phyloP scores from a whole-genome alignment of 2,888 invertebrate species.

The Dryococelus australis region DNA sequence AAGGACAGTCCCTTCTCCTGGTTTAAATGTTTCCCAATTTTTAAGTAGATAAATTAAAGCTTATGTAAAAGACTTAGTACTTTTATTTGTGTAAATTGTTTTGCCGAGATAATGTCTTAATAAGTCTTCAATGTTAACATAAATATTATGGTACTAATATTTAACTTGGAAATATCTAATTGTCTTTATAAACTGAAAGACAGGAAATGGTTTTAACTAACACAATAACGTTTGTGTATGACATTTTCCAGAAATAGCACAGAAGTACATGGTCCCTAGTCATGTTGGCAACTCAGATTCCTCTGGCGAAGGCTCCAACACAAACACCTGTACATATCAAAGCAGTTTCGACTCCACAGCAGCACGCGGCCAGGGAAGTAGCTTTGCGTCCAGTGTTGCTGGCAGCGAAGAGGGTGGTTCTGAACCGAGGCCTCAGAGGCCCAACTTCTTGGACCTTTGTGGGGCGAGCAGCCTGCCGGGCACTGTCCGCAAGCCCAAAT shows the following conservation, averaged over 20 bases:
- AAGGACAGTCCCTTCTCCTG: no score
- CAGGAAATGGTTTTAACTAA: no score
- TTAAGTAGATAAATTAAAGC: no score
- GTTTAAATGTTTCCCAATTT: no score
- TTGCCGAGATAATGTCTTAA: no score
- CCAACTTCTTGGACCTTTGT: constrained; percentile 70
- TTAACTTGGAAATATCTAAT: no score
- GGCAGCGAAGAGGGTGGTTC: constrained; percentile 45
- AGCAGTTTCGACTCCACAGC: constrained; percentile 35
- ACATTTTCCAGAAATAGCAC: constrained; percentile 37
- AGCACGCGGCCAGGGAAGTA: constrained; percentile 58
- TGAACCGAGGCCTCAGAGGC: constrained; percentile 59
- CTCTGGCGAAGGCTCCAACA: constrained; percentile 37
- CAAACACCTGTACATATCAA: constrained; percentile 37
- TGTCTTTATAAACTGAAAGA: no score
- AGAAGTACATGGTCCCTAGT: constrained; percentile 39
- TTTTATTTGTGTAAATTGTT: no score
- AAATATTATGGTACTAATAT: no score
- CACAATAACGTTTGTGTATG: no score
- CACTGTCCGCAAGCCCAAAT: constrained; percentile 71
- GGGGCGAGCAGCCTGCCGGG: constrained; percentile 68
- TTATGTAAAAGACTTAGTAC: no score
- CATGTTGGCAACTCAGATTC: constrained; percentile 36
- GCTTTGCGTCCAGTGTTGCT: constrained; percentile 55
- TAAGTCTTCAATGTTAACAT: no score